Percentiles rank a stretch among this genome's conserved stretches.
These are phyloP conservation scores for Rhabditophanes sp. DNA, from an alignment of 2,888 invertebrate species.

Conservation along the genomic window DNA sequence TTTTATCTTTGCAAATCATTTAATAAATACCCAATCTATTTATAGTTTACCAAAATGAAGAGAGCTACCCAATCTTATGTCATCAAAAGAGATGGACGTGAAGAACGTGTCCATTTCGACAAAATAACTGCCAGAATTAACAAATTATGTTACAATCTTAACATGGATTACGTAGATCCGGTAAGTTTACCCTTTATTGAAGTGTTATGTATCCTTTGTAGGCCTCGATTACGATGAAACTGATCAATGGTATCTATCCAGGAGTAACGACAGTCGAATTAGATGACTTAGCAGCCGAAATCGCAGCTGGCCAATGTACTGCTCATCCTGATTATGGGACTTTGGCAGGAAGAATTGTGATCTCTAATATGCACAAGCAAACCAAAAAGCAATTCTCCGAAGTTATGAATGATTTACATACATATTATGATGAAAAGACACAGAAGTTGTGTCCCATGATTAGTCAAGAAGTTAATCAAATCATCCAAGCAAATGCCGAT, in stretches of 20 bases:
- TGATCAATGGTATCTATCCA: constrained; percentile 80
- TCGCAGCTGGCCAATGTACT: constrained; percentile 91
- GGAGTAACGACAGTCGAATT: constrained; percentile 91
- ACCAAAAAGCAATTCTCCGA: constrained; percentile 61
- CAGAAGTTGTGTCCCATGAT: constrained; percentile 66
- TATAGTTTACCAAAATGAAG: too few species aligned
- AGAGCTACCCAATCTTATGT: constrained; percentile 85
- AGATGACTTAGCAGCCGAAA: constrained; percentile 93
- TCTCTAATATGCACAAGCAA: constrained; percentile 94
- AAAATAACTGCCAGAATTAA: constrained; percentile 90
- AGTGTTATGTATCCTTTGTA: constrained; percentile 15
- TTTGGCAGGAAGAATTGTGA: constrained; percentile 63
- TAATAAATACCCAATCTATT: too few species aligned
- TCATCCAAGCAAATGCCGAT: constrained; percentile 69
- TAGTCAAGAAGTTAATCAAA: constrained; percentile 62
- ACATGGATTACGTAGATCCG: constrained; percentile 88
- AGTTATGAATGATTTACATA: constrained; percentile 71
- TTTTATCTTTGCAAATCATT: too few species aligned
- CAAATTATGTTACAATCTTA: constrained; percentile 82
- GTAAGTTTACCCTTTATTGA: constrained; percentile 55
- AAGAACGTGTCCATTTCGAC: constrained; percentile 82
- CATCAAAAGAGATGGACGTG: constrained; percentile 64
- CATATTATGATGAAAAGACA: constrained; percentile 59
- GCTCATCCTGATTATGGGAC: constrained; percentile 84
- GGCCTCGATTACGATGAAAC: constrained; percentile 54